Conservation (phyloP, 2,113 vertebrate genomes). For the Prochilodus magdalenae region DNA sequence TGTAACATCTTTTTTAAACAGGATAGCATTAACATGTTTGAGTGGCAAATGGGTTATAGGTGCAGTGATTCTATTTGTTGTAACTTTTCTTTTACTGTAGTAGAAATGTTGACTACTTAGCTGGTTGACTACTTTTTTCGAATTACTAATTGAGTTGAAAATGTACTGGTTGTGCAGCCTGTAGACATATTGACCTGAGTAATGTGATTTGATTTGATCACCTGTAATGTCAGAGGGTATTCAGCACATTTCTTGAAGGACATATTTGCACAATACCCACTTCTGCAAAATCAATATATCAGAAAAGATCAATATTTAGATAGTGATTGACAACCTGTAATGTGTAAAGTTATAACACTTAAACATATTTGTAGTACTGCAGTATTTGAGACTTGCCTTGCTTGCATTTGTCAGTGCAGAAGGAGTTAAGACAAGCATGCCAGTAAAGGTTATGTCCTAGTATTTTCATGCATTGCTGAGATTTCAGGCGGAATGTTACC, state of each 20-base stretch:
- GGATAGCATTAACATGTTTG: too few relatives aligned
- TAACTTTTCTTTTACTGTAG: too few relatives aligned
- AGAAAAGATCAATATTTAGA: neutral
- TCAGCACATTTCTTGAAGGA: neutral
- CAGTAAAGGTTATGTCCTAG: conserved; percentile 34
- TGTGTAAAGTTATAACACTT: neutral
- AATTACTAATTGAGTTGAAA: too few relatives aligned
- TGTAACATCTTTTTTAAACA: too few relatives aligned
- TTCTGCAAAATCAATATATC: neutral
- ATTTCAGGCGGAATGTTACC: conserved; percentile 55
- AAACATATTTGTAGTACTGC: neutral
- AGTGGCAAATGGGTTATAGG: too few relatives aligned
- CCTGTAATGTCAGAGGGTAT: too few relatives aligned
- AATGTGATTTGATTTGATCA: too few relatives aligned
- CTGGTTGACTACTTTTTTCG: too few relatives aligned
- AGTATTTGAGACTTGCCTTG: conserved; percentile 1
- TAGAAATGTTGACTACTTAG: too few relatives aligned
- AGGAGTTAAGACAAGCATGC: conserved; percentile 28
- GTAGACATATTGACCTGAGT: too few relatives aligned
- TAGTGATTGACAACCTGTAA: neutral
- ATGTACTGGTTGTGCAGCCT: too few relatives aligned
- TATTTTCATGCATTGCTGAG: conserved; percentile 47
- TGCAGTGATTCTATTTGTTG: too few relatives aligned
- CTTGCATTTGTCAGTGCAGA: conserved; percentile 42
- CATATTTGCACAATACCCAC: neutral